phyloP scores from a whole-genome alignment of 2,113 vertebrate species.

The Axis porcinus region DNA sequence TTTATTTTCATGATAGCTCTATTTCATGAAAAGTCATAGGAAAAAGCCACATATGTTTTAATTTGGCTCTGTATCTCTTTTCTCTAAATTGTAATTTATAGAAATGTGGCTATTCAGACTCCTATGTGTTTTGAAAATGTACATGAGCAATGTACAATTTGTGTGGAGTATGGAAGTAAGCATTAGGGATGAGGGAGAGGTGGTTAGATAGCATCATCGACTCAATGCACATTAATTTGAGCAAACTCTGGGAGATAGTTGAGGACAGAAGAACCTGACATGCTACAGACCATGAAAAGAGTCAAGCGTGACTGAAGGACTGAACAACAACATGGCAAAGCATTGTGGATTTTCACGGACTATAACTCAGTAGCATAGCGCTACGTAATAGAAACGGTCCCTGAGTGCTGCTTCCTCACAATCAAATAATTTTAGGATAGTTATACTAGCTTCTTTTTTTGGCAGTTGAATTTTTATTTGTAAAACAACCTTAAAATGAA shows the following conservation, averaged over 20 bases:
- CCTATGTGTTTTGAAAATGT: background rate
- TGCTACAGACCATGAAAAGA: background rate
- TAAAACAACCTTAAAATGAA: slow-evolving; percentile 17
- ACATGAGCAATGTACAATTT: background rate
- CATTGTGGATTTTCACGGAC: background rate
- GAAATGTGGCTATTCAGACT: background rate
- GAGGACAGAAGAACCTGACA: background rate
- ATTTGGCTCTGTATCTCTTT: background rate
- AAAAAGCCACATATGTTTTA: background rate
- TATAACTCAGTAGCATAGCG: background rate
- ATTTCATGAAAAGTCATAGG: background rate
- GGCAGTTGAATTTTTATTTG: slow-evolving; percentile 18
- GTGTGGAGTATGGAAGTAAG: background rate
- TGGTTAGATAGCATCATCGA: background rate
- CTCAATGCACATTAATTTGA: background rate
- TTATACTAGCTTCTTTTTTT: background rate
- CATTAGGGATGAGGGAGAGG: background rate
- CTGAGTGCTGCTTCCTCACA: background rate
- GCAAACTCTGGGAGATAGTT: background rate
- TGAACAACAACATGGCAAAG: background rate
- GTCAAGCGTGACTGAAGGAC: background rate
- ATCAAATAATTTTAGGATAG: background rate
- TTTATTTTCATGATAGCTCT: background rate
- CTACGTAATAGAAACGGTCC: background rate
- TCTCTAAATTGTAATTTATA: background rate